Percentiles rank a stretch among this genome's conserved stretches.
Conservation (phyloP, 2,113 vertebrate species). For the Chroicocephalus ridibundus region DNA sequence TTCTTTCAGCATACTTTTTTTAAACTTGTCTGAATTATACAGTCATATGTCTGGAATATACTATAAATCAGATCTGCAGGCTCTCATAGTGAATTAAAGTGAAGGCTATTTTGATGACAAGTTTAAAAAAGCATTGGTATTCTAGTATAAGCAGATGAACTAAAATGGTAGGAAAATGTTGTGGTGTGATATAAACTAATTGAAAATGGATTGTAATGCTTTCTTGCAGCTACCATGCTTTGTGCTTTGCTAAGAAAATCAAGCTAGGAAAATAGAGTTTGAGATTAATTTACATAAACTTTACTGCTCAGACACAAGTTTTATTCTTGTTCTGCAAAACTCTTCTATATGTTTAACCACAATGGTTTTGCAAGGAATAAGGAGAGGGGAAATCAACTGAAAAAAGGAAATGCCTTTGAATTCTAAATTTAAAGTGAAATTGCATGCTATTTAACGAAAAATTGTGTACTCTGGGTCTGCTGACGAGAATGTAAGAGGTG, state of each 20-base stretch:
- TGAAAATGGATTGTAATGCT: neutral
- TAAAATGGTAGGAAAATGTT: neutral
- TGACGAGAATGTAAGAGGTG: neutral
- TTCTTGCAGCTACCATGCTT: neutral
- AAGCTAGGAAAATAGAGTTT: neutral
- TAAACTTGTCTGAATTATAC: slow-evolving; percentile 7
- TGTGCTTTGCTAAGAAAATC: neutral
- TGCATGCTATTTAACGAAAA: neutral
- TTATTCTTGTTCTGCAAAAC: neutral
- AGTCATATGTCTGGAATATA: neutral
- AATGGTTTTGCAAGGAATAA: neutral
- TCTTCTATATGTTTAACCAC: neutral
- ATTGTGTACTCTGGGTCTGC: neutral
- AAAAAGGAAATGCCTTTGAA: neutral
- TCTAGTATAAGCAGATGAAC: neutral
- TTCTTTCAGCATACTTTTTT: slow-evolving; percentile 16
- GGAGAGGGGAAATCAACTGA: neutral
- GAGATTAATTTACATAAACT: neutral
- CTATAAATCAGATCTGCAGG: neutral
- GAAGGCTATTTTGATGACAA: neutral
- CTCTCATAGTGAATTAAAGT: neutral
- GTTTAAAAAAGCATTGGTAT: slow-evolving; percentile 23
- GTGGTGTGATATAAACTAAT: neutral
- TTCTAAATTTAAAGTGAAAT: neutral
- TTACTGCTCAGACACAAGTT: neutral